Percentiles rank a stretch among this genome's conserved stretches.
Evolutionary conservation across 2,797 vertebrate genomes (phyloP).

Genomic region (Geotrypetes seraphini): DNA sequence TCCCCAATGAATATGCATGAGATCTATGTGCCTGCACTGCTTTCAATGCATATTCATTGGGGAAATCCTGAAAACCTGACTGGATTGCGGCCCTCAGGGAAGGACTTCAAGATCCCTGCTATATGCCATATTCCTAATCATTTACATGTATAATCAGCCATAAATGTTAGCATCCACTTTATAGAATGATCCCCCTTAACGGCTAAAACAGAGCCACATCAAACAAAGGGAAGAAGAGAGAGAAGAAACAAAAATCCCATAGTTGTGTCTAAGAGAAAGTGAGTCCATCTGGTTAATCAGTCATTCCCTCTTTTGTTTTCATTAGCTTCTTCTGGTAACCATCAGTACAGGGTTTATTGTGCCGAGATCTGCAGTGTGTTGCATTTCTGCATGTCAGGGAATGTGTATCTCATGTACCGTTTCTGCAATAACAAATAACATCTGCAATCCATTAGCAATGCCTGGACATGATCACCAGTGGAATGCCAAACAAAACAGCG

Average conservation of each 20-base stretch:
- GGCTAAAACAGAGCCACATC: too few relatives aligned
- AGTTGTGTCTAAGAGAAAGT: constrained; percentile 16
- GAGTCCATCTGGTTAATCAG: constrained; percentile 13
- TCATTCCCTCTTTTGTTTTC: constrained; percentile 13
- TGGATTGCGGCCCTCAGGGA: too few relatives aligned
- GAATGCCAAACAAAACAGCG: neutral
- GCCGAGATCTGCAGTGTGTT: neutral
- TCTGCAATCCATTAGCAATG: constrained; percentile 15
- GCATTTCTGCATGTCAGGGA: neutral
- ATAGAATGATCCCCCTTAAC: too few relatives aligned
- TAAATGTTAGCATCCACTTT: too few relatives aligned
- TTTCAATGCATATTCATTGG: too few relatives aligned
- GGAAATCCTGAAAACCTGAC: too few relatives aligned
- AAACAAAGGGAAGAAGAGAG: constrained; percentile 16
- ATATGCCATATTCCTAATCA: too few relatives aligned
- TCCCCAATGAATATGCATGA: too few relatives aligned
- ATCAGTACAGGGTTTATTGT: constrained; percentile 9
- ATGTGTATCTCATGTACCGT: neutral
- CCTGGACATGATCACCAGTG: neutral
- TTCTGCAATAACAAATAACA: constrained; percentile 10
- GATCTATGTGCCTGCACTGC: too few relatives aligned
- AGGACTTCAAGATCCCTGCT: too few relatives aligned
- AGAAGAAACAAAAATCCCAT: constrained; percentile 5
- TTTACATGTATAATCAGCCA: too few relatives aligned
- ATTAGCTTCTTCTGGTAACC: constrained; percentile 23